These are phyloP conservation scores for Bombus superbus DNA, from an alignment of 1,140 invertebrate genomes.

Conservation along the genomic window DNA sequence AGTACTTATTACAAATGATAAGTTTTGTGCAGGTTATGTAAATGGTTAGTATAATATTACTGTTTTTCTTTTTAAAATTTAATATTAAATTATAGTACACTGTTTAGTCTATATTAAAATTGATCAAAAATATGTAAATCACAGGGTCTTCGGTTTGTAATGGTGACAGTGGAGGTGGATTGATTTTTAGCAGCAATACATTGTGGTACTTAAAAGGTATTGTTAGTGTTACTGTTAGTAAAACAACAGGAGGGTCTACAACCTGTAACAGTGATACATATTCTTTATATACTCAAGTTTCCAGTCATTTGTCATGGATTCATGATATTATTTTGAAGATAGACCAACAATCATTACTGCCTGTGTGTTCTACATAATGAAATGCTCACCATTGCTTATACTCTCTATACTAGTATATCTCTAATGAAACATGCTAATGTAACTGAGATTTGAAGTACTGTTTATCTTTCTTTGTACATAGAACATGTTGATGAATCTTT, in stretches of 20 bases:
- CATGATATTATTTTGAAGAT: constrained; percentile 70
- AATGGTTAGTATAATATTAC: constrained; percentile 72
- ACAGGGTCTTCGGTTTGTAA: constrained; percentile 79
- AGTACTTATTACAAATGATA: constrained; percentile 73
- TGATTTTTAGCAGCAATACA: constrained; percentile 70
- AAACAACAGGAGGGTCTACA: constrained; percentile 50
- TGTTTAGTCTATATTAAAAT: neutral
- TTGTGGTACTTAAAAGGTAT: constrained; percentile 78
- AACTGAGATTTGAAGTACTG: neutral
- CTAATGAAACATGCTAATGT: neutral
- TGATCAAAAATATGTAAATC: constrained; percentile 46
- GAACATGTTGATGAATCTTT: neutral
- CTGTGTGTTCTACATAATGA: constrained; percentile 46
- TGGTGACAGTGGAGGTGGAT: constrained; percentile 80
- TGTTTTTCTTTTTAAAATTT: neutral
- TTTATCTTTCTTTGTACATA: neutral
- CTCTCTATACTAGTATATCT: neutral
- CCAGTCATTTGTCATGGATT: constrained; percentile 76
- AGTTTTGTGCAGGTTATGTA: constrained; percentile 79
- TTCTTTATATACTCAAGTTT: constrained; percentile 77
- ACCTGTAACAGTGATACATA: constrained; percentile 74
- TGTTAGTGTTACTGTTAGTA: constrained; percentile 76
- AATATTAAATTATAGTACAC: neutral
- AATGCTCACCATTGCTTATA: neutral
- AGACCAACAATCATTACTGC: constrained; percentile 55